phyloP scores from a whole-genome alignment of 2,888 invertebrate genomes.

The Epinotia ramella region DNA sequence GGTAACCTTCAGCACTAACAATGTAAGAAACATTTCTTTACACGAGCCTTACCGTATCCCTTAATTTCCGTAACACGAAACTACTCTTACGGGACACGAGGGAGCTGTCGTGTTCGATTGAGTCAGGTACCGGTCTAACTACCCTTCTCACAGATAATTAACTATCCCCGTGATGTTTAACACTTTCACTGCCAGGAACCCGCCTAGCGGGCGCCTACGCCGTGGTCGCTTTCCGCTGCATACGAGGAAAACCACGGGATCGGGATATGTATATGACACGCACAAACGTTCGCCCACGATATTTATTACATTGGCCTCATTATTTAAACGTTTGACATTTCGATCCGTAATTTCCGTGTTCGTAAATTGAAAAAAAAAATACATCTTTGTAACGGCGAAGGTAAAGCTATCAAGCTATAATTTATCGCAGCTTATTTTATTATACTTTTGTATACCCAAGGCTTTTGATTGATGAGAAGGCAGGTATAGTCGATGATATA shows the following conservation, averaged over 20 bases:
- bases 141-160: conserved; percentile 25
- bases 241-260: too few species aligned
- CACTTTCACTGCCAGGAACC: too few species aligned
- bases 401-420: neutral
- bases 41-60: neutral
- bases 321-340: too few species aligned
- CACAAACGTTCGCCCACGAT: too few species aligned
- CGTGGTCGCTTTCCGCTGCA: too few species aligned
- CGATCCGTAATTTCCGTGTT: too few species aligned
- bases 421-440: neutral
- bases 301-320: too few species aligned
- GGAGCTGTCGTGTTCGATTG: neutral
- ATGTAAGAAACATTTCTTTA: neutral
- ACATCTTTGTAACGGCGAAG: too few species aligned
- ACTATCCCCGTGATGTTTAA: conserved; percentile 3
- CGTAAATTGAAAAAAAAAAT: too few species aligned
- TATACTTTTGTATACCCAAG: neutral
- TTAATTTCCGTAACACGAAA: conserved; percentile 7
- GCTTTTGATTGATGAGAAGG: conserved; percentile 20
- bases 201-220: too few species aligned
- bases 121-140: neutral
- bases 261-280: too few species aligned
- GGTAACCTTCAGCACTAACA: neutral
- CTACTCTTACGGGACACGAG: neutral
- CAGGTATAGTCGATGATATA: neutral